A percentile compares a stretch with the other conserved stretches of the same genome.
phyloP scores from a whole-genome alignment of 1,140 invertebrate genomes.

The Brachionus calyciflorus region DNA sequence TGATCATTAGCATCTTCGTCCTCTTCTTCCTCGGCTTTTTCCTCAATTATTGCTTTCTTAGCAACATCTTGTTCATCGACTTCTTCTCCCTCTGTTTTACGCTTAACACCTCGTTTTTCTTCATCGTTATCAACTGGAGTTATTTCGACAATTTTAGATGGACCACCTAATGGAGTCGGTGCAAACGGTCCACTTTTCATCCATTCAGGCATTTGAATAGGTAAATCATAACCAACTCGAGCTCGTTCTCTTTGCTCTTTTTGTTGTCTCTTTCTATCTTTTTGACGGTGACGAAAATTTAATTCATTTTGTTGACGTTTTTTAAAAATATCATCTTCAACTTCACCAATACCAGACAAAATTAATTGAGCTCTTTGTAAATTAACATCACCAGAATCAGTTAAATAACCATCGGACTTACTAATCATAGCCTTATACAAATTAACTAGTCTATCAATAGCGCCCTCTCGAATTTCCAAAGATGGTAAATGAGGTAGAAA shows the following conservation, averaged over 20 bases:
- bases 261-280: not conserved
- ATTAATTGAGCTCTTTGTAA: conserved; percentile 88
- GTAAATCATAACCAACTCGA: conserved; percentile 17
- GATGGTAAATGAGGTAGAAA: conserved; percentile 97
- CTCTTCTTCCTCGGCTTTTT: conserved; percentile 60
- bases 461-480: conserved; percentile 90
- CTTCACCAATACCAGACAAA: conserved; percentile 76
- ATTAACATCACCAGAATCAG: conserved; percentile 87
- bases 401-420: conserved; percentile 84
- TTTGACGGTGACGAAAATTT: conserved; percentile 66
- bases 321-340: conserved; percentile 97
- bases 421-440: conserved; percentile 93
- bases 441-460: conserved; percentile 87
- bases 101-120: not conserved
- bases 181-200: conserved; percentile 45
- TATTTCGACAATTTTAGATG: not conserved
- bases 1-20: conserved; percentile 82
- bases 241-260: conserved; percentile 23
- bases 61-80: not conserved
- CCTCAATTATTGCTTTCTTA: conserved; percentile 7
- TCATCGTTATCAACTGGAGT: not conserved
- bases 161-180: not conserved
- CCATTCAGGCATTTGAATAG: conserved; percentile 35
- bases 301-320: conserved; percentile 78
- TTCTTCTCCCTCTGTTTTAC: not conserved